Evolutionary conservation across 2,888 invertebrate genomes (phyloP).

Genomic region (Machimus atricapillus): DNA sequence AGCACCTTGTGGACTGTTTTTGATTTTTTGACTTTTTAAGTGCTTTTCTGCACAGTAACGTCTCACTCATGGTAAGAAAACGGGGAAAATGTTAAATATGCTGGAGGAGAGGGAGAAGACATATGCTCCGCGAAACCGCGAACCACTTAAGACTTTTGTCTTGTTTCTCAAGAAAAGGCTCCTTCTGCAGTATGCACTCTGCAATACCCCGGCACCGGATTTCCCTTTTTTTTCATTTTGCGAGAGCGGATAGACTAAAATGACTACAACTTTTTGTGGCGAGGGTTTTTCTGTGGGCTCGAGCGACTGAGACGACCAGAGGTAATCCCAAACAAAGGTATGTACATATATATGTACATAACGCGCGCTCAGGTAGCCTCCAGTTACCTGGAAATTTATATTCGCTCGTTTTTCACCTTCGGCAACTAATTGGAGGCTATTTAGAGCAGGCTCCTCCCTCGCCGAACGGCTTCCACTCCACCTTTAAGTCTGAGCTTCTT

Average conservation of each 20-base stretch:
- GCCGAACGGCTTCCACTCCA: not conserved
- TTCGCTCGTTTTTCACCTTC: not conserved
- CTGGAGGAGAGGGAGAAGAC: not conserved
- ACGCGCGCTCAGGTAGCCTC: not conserved
- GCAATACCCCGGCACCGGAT: not conserved
- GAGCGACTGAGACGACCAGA: not conserved
- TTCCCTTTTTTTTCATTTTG: not conserved
- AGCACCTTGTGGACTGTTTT: not conserved
- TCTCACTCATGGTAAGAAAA: not conserved
- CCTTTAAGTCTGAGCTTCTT: not conserved
- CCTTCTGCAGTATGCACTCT: not conserved
- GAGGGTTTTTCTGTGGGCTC: not conserved
- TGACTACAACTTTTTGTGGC: not conserved
- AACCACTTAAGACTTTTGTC: not conserved
- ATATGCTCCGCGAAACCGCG: not conserved
- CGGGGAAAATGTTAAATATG: not conserved
- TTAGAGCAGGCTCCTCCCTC: slow-evolving; percentile 26
- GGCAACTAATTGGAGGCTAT: slow-evolving; percentile 6
- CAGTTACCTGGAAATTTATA: not conserved
- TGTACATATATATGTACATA: too few relatives aligned
- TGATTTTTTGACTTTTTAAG: not conserved
- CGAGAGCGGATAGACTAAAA: not conserved
- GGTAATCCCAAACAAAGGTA: not conserved
- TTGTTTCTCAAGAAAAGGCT: not conserved
- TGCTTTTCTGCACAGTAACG: not conserved